Evolutionary conservation across 2,797 vertebrate genomes (phyloP).

Genomic region (Gymnopithys bicolor): DNA sequence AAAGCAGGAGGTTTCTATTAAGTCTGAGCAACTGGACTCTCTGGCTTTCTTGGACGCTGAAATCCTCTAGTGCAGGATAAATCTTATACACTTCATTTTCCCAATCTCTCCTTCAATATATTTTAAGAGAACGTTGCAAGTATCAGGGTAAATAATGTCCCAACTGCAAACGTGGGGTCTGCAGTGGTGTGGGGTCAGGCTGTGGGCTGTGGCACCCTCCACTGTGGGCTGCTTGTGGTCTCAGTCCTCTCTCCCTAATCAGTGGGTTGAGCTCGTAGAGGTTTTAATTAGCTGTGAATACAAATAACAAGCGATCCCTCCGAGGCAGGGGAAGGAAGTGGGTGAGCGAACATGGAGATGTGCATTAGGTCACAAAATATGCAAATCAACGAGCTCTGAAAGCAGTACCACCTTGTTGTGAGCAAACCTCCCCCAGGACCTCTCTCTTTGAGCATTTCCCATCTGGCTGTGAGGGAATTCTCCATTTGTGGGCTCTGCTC

Average conservation of each 20-base stretch:
- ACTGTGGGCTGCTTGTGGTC: background rate
- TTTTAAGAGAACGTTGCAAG: background rate
- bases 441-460: background rate
- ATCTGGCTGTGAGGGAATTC: background rate
- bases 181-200: slow-evolving; percentile 17
- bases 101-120: slow-evolving; percentile 57
- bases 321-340: background rate
- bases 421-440: background rate
- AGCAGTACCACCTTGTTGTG: background rate
- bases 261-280: background rate
- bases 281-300: slow-evolving; percentile 23
- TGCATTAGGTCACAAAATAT: background rate
- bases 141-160: slow-evolving; percentile 36
- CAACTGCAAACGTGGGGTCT: slow-evolving; percentile 31
- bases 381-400: background rate
- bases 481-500: background rate
- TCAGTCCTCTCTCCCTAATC: background rate
- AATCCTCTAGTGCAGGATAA: slow-evolving; percentile 49
- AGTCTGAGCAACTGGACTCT: slow-evolving; percentile 52
- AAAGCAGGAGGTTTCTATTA: slow-evolving; percentile 69
- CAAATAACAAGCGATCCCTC: background rate
- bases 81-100: slow-evolving; percentile 56
- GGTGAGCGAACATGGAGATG: background rate
- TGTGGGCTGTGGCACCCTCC: background rate
- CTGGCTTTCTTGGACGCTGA: slow-evolving; percentile 53